Percentiles rank a stretch among this genome's conserved stretches.
Evolutionary conservation across 2,113 vertebrate genomes (phyloP).

Genomic region (Microtus montanus): DNA sequence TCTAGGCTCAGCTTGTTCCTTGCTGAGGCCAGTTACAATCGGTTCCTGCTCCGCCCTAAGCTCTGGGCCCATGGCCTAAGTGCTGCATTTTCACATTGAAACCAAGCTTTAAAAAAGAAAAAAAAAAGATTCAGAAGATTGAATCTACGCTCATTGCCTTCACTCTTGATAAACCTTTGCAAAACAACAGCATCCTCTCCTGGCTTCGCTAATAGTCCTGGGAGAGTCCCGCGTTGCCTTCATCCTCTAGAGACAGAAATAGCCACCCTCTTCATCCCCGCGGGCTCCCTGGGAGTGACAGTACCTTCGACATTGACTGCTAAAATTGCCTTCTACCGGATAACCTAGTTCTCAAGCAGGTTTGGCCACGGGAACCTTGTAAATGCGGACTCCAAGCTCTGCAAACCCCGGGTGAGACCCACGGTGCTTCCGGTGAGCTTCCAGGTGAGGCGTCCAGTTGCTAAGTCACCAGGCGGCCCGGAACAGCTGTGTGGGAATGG

Average conservation of each 20-base stretch:
- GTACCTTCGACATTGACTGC: background rate
- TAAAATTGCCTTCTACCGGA: background rate
- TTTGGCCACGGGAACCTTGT: background rate
- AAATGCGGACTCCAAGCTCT: background rate
- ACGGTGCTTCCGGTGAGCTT: background rate
- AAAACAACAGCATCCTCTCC: background rate
- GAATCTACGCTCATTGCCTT: background rate
- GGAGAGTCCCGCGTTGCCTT: background rate
- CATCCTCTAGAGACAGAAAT: background rate
- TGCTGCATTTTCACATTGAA: background rate
- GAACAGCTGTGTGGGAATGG: background rate
- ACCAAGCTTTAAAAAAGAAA: background rate
- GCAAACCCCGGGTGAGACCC: background rate
- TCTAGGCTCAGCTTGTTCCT: conserved; percentile 49
- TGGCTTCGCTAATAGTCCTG: background rate
- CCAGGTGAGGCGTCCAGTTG: background rate
- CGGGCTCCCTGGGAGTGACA: background rate
- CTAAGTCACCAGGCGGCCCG: background rate
- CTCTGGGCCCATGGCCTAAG: background rate
- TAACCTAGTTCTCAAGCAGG: background rate
- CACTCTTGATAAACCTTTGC: background rate
- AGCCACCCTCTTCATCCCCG: background rate
- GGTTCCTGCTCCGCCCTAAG: background rate
- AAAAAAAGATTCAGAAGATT: background rate
- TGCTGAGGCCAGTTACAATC: background rate